Evolutionary conservation across 2,888 invertebrate genomes (phyloP).

Genomic region (Mesorhabditis belari): DNA sequence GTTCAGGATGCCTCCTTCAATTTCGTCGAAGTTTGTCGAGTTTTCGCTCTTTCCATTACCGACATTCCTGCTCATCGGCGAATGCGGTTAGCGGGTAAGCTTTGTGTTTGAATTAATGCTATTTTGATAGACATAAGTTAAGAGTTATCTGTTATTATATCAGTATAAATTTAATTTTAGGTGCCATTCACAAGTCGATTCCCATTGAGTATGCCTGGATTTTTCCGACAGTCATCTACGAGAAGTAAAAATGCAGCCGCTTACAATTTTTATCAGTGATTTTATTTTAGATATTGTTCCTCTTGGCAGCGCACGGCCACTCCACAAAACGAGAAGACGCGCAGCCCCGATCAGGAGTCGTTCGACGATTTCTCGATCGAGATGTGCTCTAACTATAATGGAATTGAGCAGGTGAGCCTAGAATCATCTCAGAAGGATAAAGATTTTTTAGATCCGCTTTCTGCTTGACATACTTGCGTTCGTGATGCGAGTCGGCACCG

Average conservation of each 20-base stretch:
- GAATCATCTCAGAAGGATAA: too few species aligned
- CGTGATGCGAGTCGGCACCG: constrained; percentile 38
- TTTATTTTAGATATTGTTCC: background rate
- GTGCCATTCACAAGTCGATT: too few species aligned
- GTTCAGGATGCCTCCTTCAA: background rate
- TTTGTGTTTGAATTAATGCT: too few species aligned
- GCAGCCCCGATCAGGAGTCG: constrained; percentile 29
- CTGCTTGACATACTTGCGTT: constrained; percentile 36
- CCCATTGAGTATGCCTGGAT: too few species aligned
- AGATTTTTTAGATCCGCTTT: constrained; percentile 27
- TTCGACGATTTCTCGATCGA: constrained; percentile 44
- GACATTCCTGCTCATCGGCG: constrained; percentile 89
- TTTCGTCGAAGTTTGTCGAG: constrained; percentile 64
- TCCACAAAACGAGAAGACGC: too few species aligned
- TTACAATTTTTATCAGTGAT: background rate
- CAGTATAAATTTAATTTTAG: too few species aligned
- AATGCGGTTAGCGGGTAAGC: constrained; percentile 55
- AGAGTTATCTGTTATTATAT: too few species aligned
- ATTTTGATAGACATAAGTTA: too few species aligned
- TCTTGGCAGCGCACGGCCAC: background rate
- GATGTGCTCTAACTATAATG: constrained; percentile 24
- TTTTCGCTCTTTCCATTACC: constrained; percentile 81
- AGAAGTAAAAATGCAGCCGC: too few species aligned
- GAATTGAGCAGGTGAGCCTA: constrained; percentile 32
- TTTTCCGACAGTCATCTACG: too few species aligned